These are phyloP conservation scores for Globia sparganii DNA, from an alignment of 2,888 invertebrate genomes.

Conservation along the genomic window DNA sequence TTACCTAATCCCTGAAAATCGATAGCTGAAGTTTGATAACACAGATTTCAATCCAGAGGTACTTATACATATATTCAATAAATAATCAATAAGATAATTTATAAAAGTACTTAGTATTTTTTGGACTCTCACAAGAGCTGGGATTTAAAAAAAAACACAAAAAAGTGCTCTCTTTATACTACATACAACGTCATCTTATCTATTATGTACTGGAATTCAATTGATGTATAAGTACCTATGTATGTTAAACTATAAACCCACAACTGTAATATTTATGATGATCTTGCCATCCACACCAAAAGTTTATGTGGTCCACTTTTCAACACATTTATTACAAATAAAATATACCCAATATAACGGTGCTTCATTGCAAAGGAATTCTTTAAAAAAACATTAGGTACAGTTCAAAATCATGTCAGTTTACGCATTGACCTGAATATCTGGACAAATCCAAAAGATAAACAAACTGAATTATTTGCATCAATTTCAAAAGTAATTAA, in stretches of 20 bases:
- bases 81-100: too few species aligned
- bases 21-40: neutral
- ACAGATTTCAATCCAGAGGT: neutral
- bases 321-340: constrained; percentile 41
- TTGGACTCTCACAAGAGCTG: neutral
- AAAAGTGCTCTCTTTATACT: too few species aligned
- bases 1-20: neutral
- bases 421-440: constrained; percentile 46
- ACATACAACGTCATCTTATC: too few species aligned
- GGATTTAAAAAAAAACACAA: neutral
- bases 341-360: constrained; percentile 39
- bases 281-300: constrained; percentile 17
- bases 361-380: constrained; percentile 17
- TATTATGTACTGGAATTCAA: neutral
- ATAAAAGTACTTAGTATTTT: neutral
- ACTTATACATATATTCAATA: neutral
- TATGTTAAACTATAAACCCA: constrained; percentile 5
- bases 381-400: constrained; percentile 19
- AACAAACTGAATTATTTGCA: constrained; percentile 48
- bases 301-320: constrained; percentile 23
- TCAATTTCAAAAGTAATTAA: constrained; percentile 52
- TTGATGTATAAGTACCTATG: neutral
- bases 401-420: constrained; percentile 19
- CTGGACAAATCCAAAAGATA: constrained; percentile 40
- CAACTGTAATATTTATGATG: constrained; percentile 16